phyloP scores from a whole-genome alignment of 1,140 invertebrate species.

The Choristoneura fumiferana region DNA sequence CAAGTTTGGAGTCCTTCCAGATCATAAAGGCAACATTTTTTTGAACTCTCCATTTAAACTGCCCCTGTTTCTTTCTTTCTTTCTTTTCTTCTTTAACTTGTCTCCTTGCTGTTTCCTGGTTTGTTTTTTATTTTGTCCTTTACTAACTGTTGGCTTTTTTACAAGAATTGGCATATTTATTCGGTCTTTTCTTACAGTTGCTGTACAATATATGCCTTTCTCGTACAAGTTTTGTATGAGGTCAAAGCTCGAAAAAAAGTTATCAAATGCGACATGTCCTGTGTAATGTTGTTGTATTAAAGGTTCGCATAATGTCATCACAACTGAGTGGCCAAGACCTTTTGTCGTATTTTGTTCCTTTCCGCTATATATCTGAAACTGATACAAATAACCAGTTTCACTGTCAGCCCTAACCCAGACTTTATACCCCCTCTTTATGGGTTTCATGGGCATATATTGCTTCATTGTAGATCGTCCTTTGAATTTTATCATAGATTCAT shows the following conservation, averaged over 20 bases:
- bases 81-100: background rate
- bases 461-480: slow-evolving; percentile 50
- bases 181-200: background rate
- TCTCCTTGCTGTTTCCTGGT: background rate
- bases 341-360: slow-evolving; percentile 25
- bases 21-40: background rate
- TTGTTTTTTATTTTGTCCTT: slow-evolving; percentile 1
- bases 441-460: slow-evolving; percentile 57
- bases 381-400: slow-evolving; percentile 36
- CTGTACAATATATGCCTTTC: background rate
- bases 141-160: background rate
- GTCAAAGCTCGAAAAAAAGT: background rate
- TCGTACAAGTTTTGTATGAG: background rate
- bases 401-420: slow-evolving; percentile 34
- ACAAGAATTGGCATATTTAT: background rate
- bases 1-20: background rate
- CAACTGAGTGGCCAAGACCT: background rate
- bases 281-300: background rate
- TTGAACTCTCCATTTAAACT: background rate
- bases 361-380: slow-evolving; percentile 69
- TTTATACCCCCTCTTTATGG: slow-evolving; percentile 56
- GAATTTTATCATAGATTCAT: slow-evolving; percentile 62
- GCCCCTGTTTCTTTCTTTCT: background rate
- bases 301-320: background rate
- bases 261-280: background rate